Conservation (phyloP, 2,888 invertebrate genomes). For the Cordilura impudica region DNA sequence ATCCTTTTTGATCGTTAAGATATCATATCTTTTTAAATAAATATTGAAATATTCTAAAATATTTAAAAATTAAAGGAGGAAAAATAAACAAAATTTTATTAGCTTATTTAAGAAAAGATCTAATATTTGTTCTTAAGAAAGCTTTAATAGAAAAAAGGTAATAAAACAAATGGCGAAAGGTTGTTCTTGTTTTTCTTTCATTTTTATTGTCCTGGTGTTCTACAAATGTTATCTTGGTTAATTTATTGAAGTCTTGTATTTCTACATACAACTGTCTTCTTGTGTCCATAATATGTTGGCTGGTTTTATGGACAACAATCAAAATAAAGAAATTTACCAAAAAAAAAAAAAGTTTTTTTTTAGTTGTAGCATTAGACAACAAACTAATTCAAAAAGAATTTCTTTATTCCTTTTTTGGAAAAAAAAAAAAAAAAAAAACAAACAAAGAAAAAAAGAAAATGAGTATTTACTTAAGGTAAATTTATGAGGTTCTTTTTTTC, state of each 20-base stretch:
- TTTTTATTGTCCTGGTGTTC: neutral
- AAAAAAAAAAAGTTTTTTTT: neutral
- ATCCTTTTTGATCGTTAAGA: neutral
- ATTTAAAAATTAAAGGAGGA: neutral
- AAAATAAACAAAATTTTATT: neutral
- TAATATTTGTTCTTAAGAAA: neutral
- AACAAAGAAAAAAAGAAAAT: conserved; percentile 24
- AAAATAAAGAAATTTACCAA: neutral
- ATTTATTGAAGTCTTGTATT: conserved; percentile 35
- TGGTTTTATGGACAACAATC: neutral
- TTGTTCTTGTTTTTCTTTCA: neutral
- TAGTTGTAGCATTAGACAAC: neutral
- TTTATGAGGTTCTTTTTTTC: conserved; percentile 24
- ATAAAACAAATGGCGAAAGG: conserved; percentile 30
- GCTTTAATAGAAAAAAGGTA: neutral
- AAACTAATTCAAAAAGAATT: too few species aligned
- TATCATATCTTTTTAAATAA: neutral
- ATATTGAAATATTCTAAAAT: neutral
- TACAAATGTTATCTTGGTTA: conserved; percentile 36
- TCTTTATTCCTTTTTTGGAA: conserved; percentile 3
- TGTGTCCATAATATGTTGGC: neutral
- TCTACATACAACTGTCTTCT: neutral
- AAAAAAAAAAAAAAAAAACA: conserved; percentile 17
- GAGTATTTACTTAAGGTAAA: conserved; percentile 50
- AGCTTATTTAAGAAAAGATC: neutral